Conservation (phyloP, 1,140 invertebrate genomes). For the Onthophagus taurus region DNA sequence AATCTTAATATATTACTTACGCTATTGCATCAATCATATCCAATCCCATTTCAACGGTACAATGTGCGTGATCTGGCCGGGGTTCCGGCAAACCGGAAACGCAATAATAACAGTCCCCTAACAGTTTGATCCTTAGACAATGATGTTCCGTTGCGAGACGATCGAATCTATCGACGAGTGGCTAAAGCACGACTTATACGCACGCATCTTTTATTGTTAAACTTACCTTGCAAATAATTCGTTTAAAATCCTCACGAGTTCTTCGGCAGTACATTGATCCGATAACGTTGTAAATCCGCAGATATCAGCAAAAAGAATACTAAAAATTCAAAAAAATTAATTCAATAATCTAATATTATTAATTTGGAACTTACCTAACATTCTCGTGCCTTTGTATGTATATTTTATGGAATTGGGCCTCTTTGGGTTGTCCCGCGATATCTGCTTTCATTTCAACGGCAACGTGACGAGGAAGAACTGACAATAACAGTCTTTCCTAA, state of each 20-base stretch:
- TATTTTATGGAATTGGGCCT: slow-evolving; percentile 94
- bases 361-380: slow-evolving; percentile 63
- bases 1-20: slow-evolving; percentile 69
- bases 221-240: slow-evolving; percentile 87
- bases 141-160: slow-evolving; percentile 82
- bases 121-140: slow-evolving; percentile 83
- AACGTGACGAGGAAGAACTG: slow-evolving; percentile 88
- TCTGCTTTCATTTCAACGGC: slow-evolving; percentile 97
- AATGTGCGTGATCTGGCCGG: slow-evolving; percentile 82
- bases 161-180: slow-evolving; percentile 92
- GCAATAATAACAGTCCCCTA: slow-evolving; percentile 94
- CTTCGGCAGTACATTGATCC: slow-evolving; percentile 91
- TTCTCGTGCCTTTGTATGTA: slow-evolving; percentile 95
- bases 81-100: slow-evolving; percentile 83
- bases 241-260: slow-evolving; percentile 86
- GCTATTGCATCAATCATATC: slow-evolving; percentile 96
- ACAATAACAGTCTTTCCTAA: slow-evolving; percentile 83
- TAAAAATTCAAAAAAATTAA: slow-evolving; percentile 36
- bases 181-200: too few relatives aligned
- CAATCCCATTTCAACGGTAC: slow-evolving; percentile 91
- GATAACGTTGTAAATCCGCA: slow-evolving; percentile 94
- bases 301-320: slow-evolving; percentile 96
- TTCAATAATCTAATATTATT: not conserved
- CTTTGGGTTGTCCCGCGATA: slow-evolving; percentile 81
- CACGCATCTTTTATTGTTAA: not conserved